phyloP scores from a whole-genome alignment of 2,113 vertebrate species.

The Desmodus rotundus region DNA sequence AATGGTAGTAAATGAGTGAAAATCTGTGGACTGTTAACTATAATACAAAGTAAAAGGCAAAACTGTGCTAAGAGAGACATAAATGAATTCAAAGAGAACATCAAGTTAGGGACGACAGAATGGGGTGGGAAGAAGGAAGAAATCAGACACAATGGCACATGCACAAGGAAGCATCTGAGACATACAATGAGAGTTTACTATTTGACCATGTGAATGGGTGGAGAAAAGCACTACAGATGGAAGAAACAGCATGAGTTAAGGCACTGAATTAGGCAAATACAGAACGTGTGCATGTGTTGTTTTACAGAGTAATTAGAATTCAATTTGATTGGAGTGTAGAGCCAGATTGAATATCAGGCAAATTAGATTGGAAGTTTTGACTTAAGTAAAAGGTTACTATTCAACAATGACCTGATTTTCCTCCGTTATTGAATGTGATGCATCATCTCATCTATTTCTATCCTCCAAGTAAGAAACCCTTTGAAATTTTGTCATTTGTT shows the following conservation, averaged over 20 bases:
- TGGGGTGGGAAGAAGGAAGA: not conserved
- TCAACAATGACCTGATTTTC: not conserved
- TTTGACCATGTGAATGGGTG: accelerated
- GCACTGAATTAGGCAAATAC: not conserved
- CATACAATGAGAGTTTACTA: too few relatives aligned
- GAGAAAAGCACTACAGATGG: not conserved
- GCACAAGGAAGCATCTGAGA: not conserved
- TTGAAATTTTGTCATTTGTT: not conserved
- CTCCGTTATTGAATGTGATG: not conserved
- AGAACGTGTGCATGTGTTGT: not conserved
- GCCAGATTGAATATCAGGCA: not conserved
- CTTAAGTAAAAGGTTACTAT: not conserved
- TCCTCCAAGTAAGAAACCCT: not conserved
- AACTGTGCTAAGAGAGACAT: not conserved
- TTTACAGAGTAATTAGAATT: not conserved
- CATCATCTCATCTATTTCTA: not conserved
- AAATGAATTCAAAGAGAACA: not conserved
- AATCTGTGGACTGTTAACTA: not conserved
- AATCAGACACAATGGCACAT: not conserved
- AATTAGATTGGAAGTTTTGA: not conserved
- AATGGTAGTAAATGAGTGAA: not conserved
- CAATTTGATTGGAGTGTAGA: not conserved
- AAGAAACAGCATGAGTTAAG: not conserved
- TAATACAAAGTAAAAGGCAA: not conserved
- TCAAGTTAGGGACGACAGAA: not conserved